These are phyloP conservation scores for Lanistes nyassanus DNA, from an alignment of 1,140 invertebrate genomes.

Conservation along the genomic window DNA sequence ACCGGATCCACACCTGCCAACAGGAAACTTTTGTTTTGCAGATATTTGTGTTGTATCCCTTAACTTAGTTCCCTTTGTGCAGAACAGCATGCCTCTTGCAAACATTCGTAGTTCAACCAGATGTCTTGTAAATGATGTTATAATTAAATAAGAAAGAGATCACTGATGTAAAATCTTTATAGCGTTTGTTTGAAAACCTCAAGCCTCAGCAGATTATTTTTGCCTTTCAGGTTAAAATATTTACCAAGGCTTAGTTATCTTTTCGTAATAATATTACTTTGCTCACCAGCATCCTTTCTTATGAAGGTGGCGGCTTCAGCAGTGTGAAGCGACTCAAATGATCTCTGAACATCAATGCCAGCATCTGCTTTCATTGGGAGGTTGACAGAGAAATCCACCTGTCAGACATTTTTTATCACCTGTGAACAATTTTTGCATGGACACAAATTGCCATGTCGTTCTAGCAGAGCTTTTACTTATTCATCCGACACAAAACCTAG, in stretches of 20 bases:
- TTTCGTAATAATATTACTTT: not conserved
- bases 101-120: not conserved
- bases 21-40: not conserved
- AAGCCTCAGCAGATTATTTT: no score
- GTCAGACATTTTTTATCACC: not conserved
- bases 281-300: conserved; percentile 57
- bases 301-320: conserved; percentile 58
- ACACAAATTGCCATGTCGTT: no score
- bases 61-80: no score
- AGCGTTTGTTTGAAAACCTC: no score
- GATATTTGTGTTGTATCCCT: no score
- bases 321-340: conserved; percentile 42
- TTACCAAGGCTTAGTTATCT: no score
- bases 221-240: no score
- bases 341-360: conserved; percentile 45
- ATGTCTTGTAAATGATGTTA: not conserved
- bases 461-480: no score
- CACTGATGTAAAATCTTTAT: no score
- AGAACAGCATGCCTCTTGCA: no score
- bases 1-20: conserved; percentile 55
- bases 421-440: no score
- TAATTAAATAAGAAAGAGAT: not conserved
- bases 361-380: conserved; percentile 54
- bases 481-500: no score
- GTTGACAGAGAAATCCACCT: conserved; percentile 63